Conservation (phyloP, 1,140 invertebrate genomes). For the Saccostrea glomerata region DNA sequence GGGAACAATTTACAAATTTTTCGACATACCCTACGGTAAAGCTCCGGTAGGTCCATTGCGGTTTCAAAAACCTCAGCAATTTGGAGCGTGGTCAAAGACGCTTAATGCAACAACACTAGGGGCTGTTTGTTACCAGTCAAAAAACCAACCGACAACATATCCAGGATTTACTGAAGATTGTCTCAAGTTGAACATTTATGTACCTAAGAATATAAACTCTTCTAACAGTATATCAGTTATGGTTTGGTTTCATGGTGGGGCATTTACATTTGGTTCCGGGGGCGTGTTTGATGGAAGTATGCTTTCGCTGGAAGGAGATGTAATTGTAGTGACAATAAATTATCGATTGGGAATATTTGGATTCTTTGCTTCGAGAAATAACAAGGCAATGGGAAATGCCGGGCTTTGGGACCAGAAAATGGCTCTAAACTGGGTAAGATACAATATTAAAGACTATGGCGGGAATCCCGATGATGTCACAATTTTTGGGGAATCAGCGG, state of each 20-base stretch:
- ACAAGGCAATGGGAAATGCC: constrained; percentile 53
- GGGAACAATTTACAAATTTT: constrained; percentile 91
- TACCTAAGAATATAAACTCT: background rate
- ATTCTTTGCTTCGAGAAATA: constrained; percentile 55
- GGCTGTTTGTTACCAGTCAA: constrained; percentile 77
- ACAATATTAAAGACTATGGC: constrained; percentile 86
- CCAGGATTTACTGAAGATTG: constrained; percentile 26
- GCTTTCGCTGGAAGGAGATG: constrained; percentile 67
- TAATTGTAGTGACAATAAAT: constrained; percentile 77
- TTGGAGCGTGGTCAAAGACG: constrained; percentile 88
- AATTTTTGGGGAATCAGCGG: constrained; percentile 95
- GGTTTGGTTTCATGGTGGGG: constrained; percentile 62
- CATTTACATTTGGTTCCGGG: constrained; percentile 45
- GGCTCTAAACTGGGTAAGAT: constrained; percentile 85
- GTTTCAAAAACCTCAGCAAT: constrained; percentile 91
- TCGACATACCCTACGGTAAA: constrained; percentile 95
- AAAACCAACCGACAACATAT: background rate
- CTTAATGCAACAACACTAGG: constrained; percentile 85
- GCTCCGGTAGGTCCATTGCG: constrained; percentile 92
- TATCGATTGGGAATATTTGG: constrained; percentile 75
- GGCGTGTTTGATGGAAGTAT: constrained; percentile 53
- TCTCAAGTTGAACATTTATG: constrained; percentile 33
- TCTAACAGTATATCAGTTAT: constrained; percentile 53
- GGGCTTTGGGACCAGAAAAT: constrained; percentile 72
- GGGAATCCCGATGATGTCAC: constrained; percentile 85